These are phyloP conservation scores for Pocillopora damicornis DNA, from an alignment of 64 coral and sea anemone genomes.

Conservation along the genomic window DNA sequence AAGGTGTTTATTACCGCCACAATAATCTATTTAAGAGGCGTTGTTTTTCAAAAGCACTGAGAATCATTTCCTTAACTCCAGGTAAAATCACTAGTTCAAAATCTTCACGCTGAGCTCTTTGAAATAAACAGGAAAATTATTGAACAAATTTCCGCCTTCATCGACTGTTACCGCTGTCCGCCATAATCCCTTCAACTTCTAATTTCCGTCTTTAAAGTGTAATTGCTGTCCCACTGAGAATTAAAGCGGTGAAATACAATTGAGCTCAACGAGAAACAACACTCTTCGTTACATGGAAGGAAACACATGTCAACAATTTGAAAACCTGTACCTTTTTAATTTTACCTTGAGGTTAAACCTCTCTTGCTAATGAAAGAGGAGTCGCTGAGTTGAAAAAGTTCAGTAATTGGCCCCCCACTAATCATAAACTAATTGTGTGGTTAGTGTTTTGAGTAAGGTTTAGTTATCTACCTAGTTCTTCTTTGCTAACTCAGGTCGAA, in stretches of 20 bases:
- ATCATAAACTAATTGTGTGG: no score
- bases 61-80: background rate
- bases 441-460: no score
- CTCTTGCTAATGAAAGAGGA: no score
- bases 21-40: background rate
- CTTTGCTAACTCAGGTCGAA: no score
- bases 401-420: no score
- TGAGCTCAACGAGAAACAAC: no score
- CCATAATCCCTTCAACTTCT: background rate
- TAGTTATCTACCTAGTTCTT: no score
- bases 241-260: background rate
- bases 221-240: background rate
- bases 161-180: background rate
- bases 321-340: no score
- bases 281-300: no score
- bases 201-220: background rate
- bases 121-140: background rate
- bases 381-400: no score
- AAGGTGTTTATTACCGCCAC: background rate
- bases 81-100: background rate
- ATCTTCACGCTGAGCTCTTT: slow-evolving; percentile 7
- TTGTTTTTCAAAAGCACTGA: background rate
- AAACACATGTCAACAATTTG: no score
- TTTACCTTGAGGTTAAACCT: no score
- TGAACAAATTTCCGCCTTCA: background rate